These are phyloP conservation scores for Athene noctua DNA, from an alignment of 2,113 vertebrate species.

Conservation along the genomic window DNA sequence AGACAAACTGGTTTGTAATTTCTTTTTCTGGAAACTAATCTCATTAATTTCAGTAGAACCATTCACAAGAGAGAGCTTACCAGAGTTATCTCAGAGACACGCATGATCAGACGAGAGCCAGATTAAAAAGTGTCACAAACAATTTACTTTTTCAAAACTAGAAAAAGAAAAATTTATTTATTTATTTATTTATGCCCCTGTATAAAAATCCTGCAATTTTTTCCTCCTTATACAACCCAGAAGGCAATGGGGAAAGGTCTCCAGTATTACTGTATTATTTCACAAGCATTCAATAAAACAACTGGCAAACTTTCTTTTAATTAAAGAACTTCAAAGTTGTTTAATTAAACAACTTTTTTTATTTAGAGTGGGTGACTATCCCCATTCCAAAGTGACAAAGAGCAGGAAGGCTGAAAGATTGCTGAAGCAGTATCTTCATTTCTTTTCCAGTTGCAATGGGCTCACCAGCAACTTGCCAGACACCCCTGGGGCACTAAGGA, in stretches of 20 bases:
- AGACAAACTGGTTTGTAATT: background rate
- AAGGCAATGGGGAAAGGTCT: background rate
- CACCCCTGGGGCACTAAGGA: rapidly evolving
- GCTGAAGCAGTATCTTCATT: background rate
- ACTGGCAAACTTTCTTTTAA: background rate
- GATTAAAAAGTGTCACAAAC: background rate
- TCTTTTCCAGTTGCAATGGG: background rate
- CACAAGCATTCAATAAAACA: background rate
- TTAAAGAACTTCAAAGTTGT: background rate
- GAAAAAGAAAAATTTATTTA: background rate
- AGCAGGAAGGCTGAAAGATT: background rate
- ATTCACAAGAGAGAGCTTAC: background rate
- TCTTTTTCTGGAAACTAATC: conserved; percentile 3
- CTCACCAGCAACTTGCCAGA: rapidly evolving
- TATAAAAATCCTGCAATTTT: background rate
- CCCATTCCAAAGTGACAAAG: background rate
- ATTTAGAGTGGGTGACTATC: background rate
- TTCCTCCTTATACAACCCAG: background rate
- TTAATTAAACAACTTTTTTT: background rate
- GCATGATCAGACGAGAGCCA: background rate
- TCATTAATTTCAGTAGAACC: background rate
- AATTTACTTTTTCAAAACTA: background rate
- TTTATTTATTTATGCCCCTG: too few species aligned
- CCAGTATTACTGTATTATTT: background rate
- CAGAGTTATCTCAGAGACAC: background rate